These are phyloP conservation scores for Stigmatopora nigra DNA, from an alignment of 2,113 vertebrate genomes.

Conservation along the genomic window DNA sequence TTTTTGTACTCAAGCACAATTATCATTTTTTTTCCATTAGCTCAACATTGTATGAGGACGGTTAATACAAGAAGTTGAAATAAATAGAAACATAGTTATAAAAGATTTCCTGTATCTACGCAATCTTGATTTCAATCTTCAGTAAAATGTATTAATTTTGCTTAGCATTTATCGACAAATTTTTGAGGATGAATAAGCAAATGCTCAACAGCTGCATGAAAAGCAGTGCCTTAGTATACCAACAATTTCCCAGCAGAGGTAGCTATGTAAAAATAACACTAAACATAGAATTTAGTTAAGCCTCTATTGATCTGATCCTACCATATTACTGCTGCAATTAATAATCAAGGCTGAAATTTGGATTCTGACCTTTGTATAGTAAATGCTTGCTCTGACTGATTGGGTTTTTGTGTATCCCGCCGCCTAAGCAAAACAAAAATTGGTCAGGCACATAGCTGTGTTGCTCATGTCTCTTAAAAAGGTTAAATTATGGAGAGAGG, in stretches of 20 bases:
- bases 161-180: not conserved
- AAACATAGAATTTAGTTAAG: slow-evolving; percentile 31
- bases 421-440: slow-evolving; percentile 64
- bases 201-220: not conserved
- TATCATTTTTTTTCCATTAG: no score
- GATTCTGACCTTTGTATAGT: slow-evolving; percentile 54
- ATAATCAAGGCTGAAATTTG: slow-evolving; percentile 34
- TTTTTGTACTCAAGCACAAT: no score
- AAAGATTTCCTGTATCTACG: not conserved
- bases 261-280: slow-evolving; percentile 45
- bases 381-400: slow-evolving; percentile 64
- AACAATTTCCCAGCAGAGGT: not conserved
- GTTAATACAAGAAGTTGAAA: not conserved
- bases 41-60: not conserved
- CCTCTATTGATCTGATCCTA: slow-evolving; percentile 54
- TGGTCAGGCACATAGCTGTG: slow-evolving; percentile 44
- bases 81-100: not conserved
- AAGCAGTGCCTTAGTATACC: not conserved
- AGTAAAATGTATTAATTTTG: not conserved
- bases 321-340: slow-evolving; percentile 45
- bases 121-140: not conserved
- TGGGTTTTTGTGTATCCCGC: slow-evolving; percentile 54
- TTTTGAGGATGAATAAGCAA: not conserved
- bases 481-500: slow-evolving; percentile 47
- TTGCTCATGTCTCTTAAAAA: slow-evolving; percentile 48